Base-by-base conservation (phyloP, 1,140 invertebrate species). In the Augochlora pura region DNA sequence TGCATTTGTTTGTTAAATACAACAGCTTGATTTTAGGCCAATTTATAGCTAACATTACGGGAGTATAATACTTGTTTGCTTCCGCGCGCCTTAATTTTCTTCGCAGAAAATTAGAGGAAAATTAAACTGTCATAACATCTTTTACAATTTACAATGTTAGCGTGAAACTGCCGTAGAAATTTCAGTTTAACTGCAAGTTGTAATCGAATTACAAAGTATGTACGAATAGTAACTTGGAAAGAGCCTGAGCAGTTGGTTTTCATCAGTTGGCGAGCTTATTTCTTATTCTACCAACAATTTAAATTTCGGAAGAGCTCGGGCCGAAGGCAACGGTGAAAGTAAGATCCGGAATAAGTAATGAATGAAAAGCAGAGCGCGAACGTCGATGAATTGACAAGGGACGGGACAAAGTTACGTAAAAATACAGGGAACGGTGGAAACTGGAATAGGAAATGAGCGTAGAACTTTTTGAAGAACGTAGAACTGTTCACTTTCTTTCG, bases 311-410 rank as follows among this genome's bases (percentile, higher is more conserved):
- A 32, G 14, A 67, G 73, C 18, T 39, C 38, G 21, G 9, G 14
- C 38, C 9, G 9, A 46, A 32, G 42, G 27, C 67, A 68, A 23
- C 49, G 52, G 64, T 5, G 74, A 69, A 77, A 77, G 68, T 77
- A 77, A 60, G 74, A 60, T 27, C 54, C 16, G 74, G 54, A 68
- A 77, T 69, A 77, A 77, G 54, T 69, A 77, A 77, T 77, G 74
- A 77, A 77, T 69, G 74, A 65, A 77, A 69, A 49, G 64, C 64
- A 14, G 27, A 67, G 46, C 39, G 64, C 18, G 1, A 42, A 23
- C 64, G 38, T 57, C 65, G 74, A 42, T 32, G 69, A 69, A 77
- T 77, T 69, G 74, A 77, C 65, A 38, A 49, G 54, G 9, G 25
- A 14, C 14, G 39, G 9, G 38, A n/a, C 25, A 32, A 23, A 68